These are phyloP conservation scores for Cyanistes caeruleus DNA, from an alignment of 2,113 vertebrate genomes.

Conservation along the genomic window DNA sequence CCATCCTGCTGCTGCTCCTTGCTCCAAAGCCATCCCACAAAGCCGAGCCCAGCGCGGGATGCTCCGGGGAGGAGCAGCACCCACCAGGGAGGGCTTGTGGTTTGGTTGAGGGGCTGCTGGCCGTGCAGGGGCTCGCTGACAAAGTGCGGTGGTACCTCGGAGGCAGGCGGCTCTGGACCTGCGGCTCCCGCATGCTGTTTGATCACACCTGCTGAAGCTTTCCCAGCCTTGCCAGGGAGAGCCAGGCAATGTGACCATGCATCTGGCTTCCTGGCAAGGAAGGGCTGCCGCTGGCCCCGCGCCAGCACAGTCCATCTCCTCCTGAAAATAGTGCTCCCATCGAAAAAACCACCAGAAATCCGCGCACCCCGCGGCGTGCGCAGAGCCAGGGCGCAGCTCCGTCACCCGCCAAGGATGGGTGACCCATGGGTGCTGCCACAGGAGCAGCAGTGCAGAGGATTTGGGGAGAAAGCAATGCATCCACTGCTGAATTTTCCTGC, in stretches of 20 bases:
- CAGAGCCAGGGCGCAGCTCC: neutral
- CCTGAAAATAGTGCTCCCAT: constrained; percentile 25
- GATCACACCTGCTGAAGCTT: constrained; percentile 74
- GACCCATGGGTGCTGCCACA: rapidly evolving
- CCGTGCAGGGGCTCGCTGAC: neutral
- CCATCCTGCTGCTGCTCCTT: constrained; percentile 26
- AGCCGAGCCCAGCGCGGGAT: neutral
- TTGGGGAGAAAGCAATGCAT: neutral
- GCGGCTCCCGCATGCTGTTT: constrained; percentile 63
- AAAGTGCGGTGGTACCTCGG: neutral
- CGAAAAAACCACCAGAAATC: neutral
- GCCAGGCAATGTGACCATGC: constrained; percentile 70
- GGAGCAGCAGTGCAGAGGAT: neutral
- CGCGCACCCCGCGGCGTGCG: rapidly evolving
- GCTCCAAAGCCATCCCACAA: neutral
- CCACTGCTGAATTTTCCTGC: neutral
- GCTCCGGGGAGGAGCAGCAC: neutral
- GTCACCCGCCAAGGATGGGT: neutral
- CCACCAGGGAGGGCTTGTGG: neutral
- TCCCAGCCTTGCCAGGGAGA: constrained; percentile 64
- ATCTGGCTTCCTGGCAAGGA: constrained; percentile 74
- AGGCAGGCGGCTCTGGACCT: constrained; percentile 46
- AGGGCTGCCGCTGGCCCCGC: neutral
- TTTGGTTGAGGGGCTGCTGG: rapidly evolving
- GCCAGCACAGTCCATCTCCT: constrained; percentile 56